A percentile compares a stretch with the other conserved stretches of the same genome.
These are phyloP conservation scores for Platycheirus albimanus DNA, from an alignment of 2,888 invertebrate genomes.

Conservation along the genomic window DNA sequence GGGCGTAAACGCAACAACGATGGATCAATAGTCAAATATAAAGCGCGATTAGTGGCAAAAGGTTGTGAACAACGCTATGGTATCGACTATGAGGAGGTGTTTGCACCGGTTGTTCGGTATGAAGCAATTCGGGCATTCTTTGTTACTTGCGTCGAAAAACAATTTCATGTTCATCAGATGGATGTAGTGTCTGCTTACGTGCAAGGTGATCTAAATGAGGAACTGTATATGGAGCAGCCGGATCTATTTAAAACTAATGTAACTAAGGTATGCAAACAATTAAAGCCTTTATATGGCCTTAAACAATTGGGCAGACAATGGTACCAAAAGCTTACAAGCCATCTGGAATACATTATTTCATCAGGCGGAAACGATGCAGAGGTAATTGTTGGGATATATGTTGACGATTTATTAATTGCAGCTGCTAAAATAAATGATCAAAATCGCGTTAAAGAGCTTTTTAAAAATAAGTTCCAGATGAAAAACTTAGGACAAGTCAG, in stretches of 20 bases:
- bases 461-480: constrained; percentile 43
- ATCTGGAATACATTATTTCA: constrained; percentile 17
- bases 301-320: no score
- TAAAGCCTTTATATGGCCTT: constrained; percentile 28
- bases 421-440: constrained; percentile 2
- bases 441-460: constrained; percentile 1
- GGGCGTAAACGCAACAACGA: constrained; percentile 11
- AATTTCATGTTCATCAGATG: constrained; percentile 39
- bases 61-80: constrained; percentile 43
- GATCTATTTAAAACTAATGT: not conserved
- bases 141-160: not conserved
- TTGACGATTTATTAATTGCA: constrained; percentile 43
- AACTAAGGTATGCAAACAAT: constrained; percentile 16
- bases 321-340: not conserved
- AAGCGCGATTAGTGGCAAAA: constrained; percentile 40
- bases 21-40: constrained; percentile 29
- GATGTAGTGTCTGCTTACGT: constrained; percentile 28
- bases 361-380: not conserved
- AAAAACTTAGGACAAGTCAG: constrained; percentile 37
- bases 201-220: constrained; percentile 38
- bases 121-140: constrained; percentile 27
- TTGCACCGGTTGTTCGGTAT: constrained; percentile 31
- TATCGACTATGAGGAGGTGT: constrained; percentile 16
- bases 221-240: constrained; percentile 25
- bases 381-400: constrained; percentile 27